phyloP scores from a whole-genome alignment of 2,797 vertebrate genomes.

The Enteromius viviparus region DNA sequence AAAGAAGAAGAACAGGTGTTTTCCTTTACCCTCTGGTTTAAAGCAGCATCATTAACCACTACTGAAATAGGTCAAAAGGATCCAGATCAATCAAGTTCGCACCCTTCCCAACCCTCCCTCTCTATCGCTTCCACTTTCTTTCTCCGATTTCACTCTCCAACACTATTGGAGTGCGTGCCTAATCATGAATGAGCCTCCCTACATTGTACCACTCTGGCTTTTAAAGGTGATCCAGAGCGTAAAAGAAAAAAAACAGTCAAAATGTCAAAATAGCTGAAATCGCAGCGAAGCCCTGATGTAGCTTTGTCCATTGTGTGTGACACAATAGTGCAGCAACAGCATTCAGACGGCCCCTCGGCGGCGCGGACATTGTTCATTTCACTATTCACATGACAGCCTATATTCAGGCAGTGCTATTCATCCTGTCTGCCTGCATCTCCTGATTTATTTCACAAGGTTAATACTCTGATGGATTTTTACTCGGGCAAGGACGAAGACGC shows the following conservation, averaged over 20 bases:
- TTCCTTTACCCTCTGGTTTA: conserved; percentile 24
- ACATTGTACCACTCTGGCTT: conserved; percentile 40
- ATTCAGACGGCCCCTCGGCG: conserved; percentile 23
- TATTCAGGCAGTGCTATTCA: conserved; percentile 52
- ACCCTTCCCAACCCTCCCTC: conserved; percentile 31
- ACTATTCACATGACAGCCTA: conserved; percentile 50
- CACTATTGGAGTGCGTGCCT: conserved; percentile 22
- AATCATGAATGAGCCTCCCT: conserved; percentile 31
- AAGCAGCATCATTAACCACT: conserved; percentile 51
- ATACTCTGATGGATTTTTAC: conserved; percentile 51
- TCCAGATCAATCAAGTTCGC: conserved; percentile 48
- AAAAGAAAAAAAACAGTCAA: conserved; percentile 28
- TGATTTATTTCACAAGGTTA: conserved; percentile 60
- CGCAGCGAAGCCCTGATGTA: conserved; percentile 21
- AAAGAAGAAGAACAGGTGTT: conserved; percentile 16
- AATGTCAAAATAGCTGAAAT: conserved; percentile 47
- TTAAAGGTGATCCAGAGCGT: conserved; percentile 36
- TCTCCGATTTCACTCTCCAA: neutral
- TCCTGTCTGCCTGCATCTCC: conserved; percentile 48
- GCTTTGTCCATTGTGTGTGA: conserved; percentile 47
- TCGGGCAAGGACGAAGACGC: conserved; percentile 36
- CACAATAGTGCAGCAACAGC: conserved; percentile 38
- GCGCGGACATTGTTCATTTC: conserved; percentile 44
- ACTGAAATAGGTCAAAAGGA: conserved; percentile 46
- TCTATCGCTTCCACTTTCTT: conserved; percentile 52